These are phyloP conservation scores for Lepetodrilus schrolli DNA, from an alignment of 2,888 invertebrate species.

Conservation along the genomic window DNA sequence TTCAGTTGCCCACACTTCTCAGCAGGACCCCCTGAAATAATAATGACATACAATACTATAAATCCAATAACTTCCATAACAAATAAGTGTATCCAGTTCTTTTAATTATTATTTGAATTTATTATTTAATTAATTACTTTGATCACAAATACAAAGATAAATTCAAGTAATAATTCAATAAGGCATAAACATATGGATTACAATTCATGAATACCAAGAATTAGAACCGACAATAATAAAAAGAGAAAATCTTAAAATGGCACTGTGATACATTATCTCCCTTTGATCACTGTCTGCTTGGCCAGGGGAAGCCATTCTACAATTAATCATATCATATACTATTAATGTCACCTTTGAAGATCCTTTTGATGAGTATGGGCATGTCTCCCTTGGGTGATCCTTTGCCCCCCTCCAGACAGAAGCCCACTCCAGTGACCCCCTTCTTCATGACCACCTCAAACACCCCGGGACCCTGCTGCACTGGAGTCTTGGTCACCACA, in stretches of 20 bases:
- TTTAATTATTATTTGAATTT: too few relatives aligned
- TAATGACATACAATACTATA: too few relatives aligned
- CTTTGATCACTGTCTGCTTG: background rate
- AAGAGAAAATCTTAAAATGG: too few relatives aligned
- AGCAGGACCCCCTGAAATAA: conserved; percentile 64
- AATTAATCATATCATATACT: background rate
- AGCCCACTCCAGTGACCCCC: conserved; percentile 89
- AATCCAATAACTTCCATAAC: too few relatives aligned
- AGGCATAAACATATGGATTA: too few relatives aligned
- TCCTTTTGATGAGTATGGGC: conserved; percentile 91
- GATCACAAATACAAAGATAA: too few relatives aligned
- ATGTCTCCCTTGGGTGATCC: conserved; percentile 92
- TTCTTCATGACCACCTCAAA: conserved; percentile 80
- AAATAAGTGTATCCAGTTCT: too few relatives aligned
- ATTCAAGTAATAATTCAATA: too few relatives aligned
- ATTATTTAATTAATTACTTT: too few relatives aligned
- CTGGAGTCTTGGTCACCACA: conserved; percentile 40
- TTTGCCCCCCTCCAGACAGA: conserved; percentile 94
- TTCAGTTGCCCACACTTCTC: conserved; percentile 81
- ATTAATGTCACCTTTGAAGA: conserved; percentile 87
- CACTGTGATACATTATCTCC: background rate
- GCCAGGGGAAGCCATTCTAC: background rate
- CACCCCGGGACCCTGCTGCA: conserved; percentile 53
- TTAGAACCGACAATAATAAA: too few relatives aligned
- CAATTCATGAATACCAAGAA: too few relatives aligned